These are phyloP conservation scores for Lathamus discolor DNA, from an alignment of 2,113 vertebrate genomes.

Conservation along the genomic window DNA sequence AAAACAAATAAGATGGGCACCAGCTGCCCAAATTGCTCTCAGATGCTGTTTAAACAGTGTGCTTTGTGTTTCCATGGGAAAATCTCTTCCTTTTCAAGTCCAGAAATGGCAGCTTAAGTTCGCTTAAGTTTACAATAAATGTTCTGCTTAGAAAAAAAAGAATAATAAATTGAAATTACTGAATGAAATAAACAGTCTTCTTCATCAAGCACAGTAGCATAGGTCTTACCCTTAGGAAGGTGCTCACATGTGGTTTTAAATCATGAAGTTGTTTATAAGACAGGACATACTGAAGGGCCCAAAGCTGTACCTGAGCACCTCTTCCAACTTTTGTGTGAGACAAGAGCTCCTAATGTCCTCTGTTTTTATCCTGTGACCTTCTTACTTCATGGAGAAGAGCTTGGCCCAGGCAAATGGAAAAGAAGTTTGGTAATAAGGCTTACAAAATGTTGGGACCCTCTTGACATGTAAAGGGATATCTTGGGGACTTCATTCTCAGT, in stretches of 20 bases:
- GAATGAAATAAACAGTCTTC: not conserved
- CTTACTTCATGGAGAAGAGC: not conserved
- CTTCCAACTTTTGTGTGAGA: not conserved
- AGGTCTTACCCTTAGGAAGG: not conserved
- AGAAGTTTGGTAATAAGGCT: not conserved
- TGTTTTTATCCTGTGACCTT: not conserved
- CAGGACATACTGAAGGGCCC: not conserved
- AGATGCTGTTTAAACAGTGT: slow-evolving; percentile 48
- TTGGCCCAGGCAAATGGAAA: not conserved
- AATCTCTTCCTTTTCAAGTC: slow-evolving; percentile 14
- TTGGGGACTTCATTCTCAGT: not conserved
- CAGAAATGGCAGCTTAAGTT: slow-evolving; percentile 41
- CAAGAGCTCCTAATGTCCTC: not conserved
- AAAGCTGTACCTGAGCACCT: not conserved
- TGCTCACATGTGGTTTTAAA: not conserved
- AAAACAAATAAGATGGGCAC: slow-evolving; percentile 49
- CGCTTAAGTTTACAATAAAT: not conserved
- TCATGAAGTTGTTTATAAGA: not conserved
- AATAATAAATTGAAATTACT: not conserved
- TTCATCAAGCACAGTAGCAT: not conserved
- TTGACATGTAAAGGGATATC: not conserved
- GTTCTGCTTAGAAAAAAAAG: not conserved
- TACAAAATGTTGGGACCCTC: not conserved
- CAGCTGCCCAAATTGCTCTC: slow-evolving; percentile 53
- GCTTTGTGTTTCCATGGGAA: slow-evolving; percentile 29